phyloP scores from a whole-genome alignment of 2,797 vertebrate genomes.

The Pitangus sulphuratus region DNA sequence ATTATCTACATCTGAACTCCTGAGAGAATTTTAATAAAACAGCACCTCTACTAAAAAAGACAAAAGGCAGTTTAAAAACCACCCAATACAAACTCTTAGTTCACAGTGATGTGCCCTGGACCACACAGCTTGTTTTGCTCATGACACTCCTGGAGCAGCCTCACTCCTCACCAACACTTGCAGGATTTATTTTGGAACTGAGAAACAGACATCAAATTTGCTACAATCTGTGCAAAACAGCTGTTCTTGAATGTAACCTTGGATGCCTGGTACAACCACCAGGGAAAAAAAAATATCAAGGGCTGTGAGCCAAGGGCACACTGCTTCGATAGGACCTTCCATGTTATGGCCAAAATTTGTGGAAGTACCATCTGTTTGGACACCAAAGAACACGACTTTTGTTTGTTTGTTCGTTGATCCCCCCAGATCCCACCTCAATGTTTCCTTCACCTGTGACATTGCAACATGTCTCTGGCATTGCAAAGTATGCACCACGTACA shows the following conservation, averaged over 20 bases:
- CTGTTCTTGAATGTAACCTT: neutral
- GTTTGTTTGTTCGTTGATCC: neutral
- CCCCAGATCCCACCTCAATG: neutral
- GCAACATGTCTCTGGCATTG: neutral
- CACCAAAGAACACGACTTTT: neutral
- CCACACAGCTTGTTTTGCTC: neutral
- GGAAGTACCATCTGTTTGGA: neutral
- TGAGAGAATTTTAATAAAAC: neutral
- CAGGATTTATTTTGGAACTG: neutral
- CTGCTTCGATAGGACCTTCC: neutral
- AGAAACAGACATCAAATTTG: neutral
- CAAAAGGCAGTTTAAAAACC: neutral
- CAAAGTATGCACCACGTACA: neutral
- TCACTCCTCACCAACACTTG: neutral
- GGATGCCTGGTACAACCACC: neutral
- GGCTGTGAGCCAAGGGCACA: neutral
- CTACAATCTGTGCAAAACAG: slow-evolving; percentile 19
- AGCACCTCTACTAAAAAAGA: neutral
- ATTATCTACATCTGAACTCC: neutral
- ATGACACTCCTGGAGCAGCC: neutral
- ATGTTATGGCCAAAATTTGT: neutral
- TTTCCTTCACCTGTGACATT: neutral
- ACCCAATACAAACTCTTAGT: neutral
- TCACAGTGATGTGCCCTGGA: neutral
- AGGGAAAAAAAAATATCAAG: neutral